Base-by-base conservation (phyloP, 2,888 invertebrate genomes). In the Aproaerema taeniolella region DNA sequence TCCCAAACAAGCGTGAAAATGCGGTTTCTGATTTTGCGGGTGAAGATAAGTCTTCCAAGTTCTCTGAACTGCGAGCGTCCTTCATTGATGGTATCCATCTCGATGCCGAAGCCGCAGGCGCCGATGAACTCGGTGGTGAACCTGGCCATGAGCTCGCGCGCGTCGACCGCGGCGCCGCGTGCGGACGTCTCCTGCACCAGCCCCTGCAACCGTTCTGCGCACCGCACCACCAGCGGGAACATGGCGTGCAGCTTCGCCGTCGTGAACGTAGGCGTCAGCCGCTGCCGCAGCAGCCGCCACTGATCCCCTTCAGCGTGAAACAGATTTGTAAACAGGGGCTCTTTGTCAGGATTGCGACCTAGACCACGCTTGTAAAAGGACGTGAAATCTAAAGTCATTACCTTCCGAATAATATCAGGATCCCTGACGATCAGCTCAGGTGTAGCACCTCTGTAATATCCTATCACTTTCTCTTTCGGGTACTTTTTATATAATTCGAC, bases 81-180 rank as follows among this genome's bases (percentile, higher is more conserved):
- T 4, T 64, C 54, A 6, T 54, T 56, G n/a, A 70, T 42, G 3
- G 61, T 47, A 29, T 61, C 53, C 3, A 52, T 47, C 3, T 70
- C 55, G 2, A 70, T 47, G 0, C 68, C 70, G 16, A 67, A 70
- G 2, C 63, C 67, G 37, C 58, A 58, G 0, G 63, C 55, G 2
- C 61, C 63, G 2, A 68, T 66, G 10, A 63, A 58, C 31, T 70
- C 70, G 0, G 58, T 67, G 0, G 67, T 65, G 30, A 59, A 70
- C 6, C 67, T 43, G 1, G 65, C 61, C 56, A 67, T 61, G 0
- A 68, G 41, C 11, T 68, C 65, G 2, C 60, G 46, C 0, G 30
- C 29, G n/a, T 37, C 37, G n/a, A 3, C 7, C 9, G 16, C n/a
- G 5, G 8, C 16, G 2, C 31, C 31, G 2, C 31, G 15, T 3